These are phyloP conservation scores for Dasyurus viverrinus DNA, from an alignment of 2,113 vertebrate species.

Conservation along the genomic window DNA sequence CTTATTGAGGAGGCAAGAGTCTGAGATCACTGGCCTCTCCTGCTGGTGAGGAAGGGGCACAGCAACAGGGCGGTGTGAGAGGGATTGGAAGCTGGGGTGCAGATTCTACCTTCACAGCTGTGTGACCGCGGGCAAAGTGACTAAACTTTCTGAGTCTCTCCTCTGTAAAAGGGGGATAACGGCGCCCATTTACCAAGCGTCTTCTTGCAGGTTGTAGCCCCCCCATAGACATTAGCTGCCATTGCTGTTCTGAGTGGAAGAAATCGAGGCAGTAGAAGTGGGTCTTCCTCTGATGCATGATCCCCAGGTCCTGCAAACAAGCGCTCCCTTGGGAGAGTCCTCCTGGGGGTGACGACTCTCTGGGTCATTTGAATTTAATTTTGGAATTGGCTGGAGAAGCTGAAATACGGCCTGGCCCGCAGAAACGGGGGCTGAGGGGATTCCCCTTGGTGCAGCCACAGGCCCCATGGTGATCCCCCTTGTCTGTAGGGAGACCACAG, in stretches of 20 bases:
- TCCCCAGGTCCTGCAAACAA: background rate
- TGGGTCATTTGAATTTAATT: background rate
- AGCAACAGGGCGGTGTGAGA: background rate
- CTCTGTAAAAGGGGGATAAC: background rate
- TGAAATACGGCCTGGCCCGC: background rate
- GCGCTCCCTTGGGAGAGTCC: background rate
- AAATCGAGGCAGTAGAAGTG: background rate
- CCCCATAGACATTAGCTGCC: background rate
- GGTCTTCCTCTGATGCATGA: background rate
- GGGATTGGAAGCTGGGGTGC: background rate
- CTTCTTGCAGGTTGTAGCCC: background rate
- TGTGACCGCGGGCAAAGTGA: background rate
- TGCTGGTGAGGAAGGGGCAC: slow-evolving; percentile 3
- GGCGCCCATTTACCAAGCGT: background rate
- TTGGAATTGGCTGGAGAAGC: background rate
- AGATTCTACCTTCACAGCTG: background rate
- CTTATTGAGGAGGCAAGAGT: slow-evolving; percentile 43
- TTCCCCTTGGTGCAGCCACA: background rate
- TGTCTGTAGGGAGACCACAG: background rate
- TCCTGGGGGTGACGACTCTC: background rate
- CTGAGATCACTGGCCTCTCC: slow-evolving; percentile 54
- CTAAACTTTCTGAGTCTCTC: background rate
- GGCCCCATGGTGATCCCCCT: background rate
- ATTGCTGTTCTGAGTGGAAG: background rate
- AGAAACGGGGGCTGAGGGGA: background rate